These are phyloP conservation scores for Plebejus argus DNA, from an alignment of 2,888 invertebrate species.

Conservation along the genomic window DNA sequence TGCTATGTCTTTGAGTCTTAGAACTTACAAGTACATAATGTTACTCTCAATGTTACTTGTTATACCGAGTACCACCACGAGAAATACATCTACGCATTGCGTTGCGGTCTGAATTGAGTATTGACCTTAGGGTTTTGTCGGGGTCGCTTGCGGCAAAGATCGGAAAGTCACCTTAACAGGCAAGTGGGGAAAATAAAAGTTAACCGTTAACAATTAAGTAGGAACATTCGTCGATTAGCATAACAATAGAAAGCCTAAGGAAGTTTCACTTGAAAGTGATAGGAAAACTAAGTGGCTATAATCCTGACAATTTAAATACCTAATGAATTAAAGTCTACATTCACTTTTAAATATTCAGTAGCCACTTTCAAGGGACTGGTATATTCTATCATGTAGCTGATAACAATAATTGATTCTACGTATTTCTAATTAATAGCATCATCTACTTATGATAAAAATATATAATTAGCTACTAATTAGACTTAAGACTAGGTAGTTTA, in stretches of 20 bases:
- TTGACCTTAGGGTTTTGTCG: no score
- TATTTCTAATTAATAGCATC: no score
- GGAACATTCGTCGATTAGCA: conserved; percentile 64
- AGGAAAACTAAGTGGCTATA: conserved; percentile 34
- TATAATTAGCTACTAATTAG: no score
- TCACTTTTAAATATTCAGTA: conserved; percentile 7
- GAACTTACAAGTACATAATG: no score
- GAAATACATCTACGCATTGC: no score
- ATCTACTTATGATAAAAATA: no score
- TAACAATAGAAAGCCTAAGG: conserved; percentile 62
- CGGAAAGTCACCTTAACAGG: not conserved
- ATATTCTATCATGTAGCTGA: not conserved
- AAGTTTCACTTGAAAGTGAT: conserved; percentile 50
- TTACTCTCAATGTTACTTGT: no score
- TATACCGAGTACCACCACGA: no score
- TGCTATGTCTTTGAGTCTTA: no score
- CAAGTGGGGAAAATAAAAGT: conserved; percentile 7
- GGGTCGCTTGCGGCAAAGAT: no score
- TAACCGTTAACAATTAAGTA: conserved; percentile 61
- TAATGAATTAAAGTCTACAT: conserved; percentile 17
- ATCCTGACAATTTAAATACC: conserved; percentile 26
- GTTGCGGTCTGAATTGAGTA: no score
- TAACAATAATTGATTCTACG: not conserved
- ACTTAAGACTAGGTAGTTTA: no score
- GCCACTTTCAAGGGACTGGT: conserved; percentile 20